Percentiles rank a stretch among this genome's conserved stretches.
Evolutionary conservation across 2,888 invertebrate genomes (phyloP).

Genomic region (Parapristionchus giblindavisi): DNA sequence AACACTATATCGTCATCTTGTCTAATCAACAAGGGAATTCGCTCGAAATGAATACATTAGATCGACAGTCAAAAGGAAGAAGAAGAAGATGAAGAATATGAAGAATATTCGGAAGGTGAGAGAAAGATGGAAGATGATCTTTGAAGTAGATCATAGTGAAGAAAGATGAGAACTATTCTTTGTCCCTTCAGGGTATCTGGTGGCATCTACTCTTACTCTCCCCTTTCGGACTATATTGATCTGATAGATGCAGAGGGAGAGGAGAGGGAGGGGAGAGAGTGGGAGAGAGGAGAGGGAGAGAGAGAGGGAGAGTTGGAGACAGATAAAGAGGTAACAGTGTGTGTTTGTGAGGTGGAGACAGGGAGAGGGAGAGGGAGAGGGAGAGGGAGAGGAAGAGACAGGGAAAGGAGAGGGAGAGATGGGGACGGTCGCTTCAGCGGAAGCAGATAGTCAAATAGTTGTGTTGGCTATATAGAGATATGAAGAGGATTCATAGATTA

Average conservation of each 20-base stretch:
- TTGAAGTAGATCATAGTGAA: slow-evolving; percentile 17
- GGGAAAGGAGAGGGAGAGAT: slow-evolving; percentile 15
- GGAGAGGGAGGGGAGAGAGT: slow-evolving; percentile 17
- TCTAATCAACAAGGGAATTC: no score
- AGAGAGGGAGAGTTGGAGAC: slow-evolving; percentile 4
- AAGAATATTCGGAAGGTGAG: background rate
- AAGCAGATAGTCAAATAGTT: background rate
- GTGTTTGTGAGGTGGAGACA: background rate
- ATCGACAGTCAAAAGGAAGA: background rate
- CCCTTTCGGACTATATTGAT: background rate
- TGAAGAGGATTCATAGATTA: background rate
- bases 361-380: slow-evolving; percentile 16
- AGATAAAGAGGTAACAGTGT: slow-evolving; percentile 7
- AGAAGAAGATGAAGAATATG: background rate
- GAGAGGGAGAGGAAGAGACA: background rate
- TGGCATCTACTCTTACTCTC: no score
- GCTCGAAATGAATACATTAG: no score
- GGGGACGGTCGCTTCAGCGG: background rate
- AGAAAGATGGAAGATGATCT: background rate
- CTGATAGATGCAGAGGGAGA: slow-evolving; percentile 17
- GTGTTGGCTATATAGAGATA: background rate
- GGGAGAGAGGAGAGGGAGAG: slow-evolving; percentile 7
- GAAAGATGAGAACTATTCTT: no score
- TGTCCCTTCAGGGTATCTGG: no score
- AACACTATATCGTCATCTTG: no score